phyloP scores from a whole-genome alignment of 2,888 invertebrate species.

The Euzophera pinguis region DNA sequence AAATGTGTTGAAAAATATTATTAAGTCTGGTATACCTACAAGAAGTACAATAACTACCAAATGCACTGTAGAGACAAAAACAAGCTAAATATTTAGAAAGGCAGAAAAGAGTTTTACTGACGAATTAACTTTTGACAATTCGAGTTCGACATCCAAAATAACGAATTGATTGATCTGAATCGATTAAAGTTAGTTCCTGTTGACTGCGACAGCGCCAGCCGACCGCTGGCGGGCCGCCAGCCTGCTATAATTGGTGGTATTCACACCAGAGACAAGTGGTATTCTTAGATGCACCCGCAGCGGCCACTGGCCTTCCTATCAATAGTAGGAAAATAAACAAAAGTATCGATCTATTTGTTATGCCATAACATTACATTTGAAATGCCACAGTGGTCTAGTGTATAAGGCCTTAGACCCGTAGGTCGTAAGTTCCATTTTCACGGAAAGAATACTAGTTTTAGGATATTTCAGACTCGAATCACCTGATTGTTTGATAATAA shows the following conservation, averaged over 20 bases:
- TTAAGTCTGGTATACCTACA: no score
- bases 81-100: no score
- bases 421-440: no score
- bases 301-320: conserved; percentile 73
- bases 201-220: conserved; percentile 54
- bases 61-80: no score
- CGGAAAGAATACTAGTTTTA: no score
- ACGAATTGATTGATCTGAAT: conserved; percentile 54
- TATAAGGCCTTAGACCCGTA: no score
- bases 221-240: conserved; percentile 86
- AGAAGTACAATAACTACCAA: no score
- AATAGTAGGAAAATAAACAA: conserved; percentile 40
- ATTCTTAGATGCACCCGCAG: conserved; percentile 83
- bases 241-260: conserved; percentile 93
- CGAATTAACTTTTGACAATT: neutral
- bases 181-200: conserved; percentile 63
- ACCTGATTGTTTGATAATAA: no score
- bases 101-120: no score
- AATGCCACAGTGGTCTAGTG: neutral
- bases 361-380: neutral
- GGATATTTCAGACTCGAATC: no score
- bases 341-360: conserved; percentile 31
- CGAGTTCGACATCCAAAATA: neutral
- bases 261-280: conserved; percentile 80
- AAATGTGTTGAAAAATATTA: no score